Conservation (phyloP, 92 coral and sea anemone species). For the Palythoa heliodiscus region DNA sequence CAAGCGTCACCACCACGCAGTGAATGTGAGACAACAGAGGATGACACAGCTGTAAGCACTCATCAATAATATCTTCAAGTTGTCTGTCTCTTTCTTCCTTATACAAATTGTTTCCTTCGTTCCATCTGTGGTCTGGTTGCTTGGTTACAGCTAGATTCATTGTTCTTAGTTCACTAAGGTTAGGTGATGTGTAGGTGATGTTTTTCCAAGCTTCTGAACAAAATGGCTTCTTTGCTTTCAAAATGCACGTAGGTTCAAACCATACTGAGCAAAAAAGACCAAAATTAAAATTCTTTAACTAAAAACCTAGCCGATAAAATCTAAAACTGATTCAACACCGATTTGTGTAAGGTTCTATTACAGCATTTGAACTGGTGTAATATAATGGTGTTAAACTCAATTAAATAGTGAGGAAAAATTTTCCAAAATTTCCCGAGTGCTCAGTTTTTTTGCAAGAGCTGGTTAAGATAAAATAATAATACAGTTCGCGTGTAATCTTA, state of each 20-base stretch:
- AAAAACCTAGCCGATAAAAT: background rate
- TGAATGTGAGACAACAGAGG: conserved; percentile 84
- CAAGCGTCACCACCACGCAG: conserved; percentile 86
- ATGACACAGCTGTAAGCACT: conserved; percentile 82
- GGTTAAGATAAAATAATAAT: too few species aligned
- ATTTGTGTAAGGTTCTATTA: too few species aligned
- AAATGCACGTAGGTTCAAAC: conserved; percentile 94
- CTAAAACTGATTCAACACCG: too few species aligned
- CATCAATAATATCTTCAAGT: conserved; percentile 77
- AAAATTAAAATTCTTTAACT: background rate
- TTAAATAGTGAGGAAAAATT: too few species aligned
- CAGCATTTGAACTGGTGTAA: background rate
- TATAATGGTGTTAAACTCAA: background rate
- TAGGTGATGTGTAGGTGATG: conserved; percentile 91
- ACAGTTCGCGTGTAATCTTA: too few species aligned
- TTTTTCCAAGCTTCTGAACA: conserved; percentile 73
- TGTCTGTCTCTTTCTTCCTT: conserved; percentile 35
- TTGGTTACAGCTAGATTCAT: conserved; percentile 74
- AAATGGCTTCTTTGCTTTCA: conserved; percentile 84
- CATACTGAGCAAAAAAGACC: conserved; percentile 61
- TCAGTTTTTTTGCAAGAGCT: too few species aligned
- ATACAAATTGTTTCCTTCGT: conserved; percentile 1
- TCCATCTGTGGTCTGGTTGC: conserved; percentile 42
- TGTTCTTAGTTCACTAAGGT: conserved; percentile 80
- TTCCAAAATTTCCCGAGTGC: too few species aligned